These are phyloP conservation scores for Adelphocoris suturalis DNA, from an alignment of 2,888 invertebrate genomes.

Conservation along the genomic window DNA sequence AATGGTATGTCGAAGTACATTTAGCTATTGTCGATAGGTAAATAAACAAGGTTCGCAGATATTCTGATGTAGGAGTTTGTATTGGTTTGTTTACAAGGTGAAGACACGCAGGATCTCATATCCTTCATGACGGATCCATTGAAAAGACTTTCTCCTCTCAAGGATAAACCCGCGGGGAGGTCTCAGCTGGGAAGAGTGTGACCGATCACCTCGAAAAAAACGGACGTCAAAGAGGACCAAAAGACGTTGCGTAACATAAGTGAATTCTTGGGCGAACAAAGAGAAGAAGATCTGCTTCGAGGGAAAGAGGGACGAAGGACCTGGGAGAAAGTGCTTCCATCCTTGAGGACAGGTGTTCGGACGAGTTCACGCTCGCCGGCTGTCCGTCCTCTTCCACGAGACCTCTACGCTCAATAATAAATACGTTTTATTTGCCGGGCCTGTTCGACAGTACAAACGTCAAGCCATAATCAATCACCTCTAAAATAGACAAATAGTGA, in stretches of 20 bases:
- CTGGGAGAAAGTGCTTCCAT: slow-evolving; percentile 57
- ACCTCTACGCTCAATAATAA: no score
- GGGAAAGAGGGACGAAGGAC: not conserved
- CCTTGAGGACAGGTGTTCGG: slow-evolving; percentile 41
- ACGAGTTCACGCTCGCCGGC: not conserved
- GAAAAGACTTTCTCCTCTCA: slow-evolving; percentile 60
- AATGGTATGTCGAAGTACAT: no score
- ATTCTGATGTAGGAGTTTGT: no score
- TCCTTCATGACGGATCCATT: not conserved
- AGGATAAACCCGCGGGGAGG: slow-evolving; percentile 39
- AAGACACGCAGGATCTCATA: not conserved
- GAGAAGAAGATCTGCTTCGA: slow-evolving; percentile 22
- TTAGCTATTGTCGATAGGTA: no score
- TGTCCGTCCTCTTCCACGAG: no score
- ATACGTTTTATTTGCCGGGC: no score
- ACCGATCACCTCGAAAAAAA: slow-evolving; percentile 61
- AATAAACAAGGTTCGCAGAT: no score
- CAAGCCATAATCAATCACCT: no score
- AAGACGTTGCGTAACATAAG: slow-evolving; percentile 56
- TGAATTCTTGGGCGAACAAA: slow-evolving; percentile 63
- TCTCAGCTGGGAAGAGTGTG: slow-evolving; percentile 62
- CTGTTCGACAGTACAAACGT: no score
- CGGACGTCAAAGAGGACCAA: slow-evolving; percentile 10
- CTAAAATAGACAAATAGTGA: no score
- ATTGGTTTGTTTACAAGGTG: not conserved